phyloP scores from a whole-genome alignment of 2,113 vertebrate species.

The Sminthopsis crassicaudata region DNA sequence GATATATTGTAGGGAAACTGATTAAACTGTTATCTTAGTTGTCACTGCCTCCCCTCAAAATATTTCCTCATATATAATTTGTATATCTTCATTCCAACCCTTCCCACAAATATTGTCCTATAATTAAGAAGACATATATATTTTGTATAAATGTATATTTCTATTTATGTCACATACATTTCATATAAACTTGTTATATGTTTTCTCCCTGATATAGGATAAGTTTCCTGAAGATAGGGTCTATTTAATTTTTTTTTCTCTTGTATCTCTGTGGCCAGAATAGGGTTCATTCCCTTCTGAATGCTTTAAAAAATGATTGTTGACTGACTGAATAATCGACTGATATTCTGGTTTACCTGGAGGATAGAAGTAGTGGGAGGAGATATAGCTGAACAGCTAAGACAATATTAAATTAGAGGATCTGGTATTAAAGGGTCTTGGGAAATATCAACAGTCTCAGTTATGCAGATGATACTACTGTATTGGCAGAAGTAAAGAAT shows the following conservation, averaged over 20 bases:
- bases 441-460: no score
- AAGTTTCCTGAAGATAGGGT: not conserved
- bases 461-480: no score
- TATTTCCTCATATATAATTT: not conserved
- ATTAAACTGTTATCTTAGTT: not conserved
- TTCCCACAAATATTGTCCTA: no score
- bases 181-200: not conserved
- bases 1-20: not conserved
- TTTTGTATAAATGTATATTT: not conserved
- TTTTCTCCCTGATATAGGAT: not conserved
- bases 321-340: not conserved
- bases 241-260: not conserved
- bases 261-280: not conserved
- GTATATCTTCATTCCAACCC: not conserved
- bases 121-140: not conserved
- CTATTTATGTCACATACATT: not conserved
- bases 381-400: not conserved
- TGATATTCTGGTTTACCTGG: not conserved
- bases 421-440: no score
- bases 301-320: not conserved
- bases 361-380: not conserved
- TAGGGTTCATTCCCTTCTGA: not conserved
- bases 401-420: no score
- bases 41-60: not conserved
- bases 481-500: no score